These are phyloP conservation scores for Nasonia oneida DNA, from an alignment of 2,888 invertebrate genomes.

Conservation along the genomic window DNA sequence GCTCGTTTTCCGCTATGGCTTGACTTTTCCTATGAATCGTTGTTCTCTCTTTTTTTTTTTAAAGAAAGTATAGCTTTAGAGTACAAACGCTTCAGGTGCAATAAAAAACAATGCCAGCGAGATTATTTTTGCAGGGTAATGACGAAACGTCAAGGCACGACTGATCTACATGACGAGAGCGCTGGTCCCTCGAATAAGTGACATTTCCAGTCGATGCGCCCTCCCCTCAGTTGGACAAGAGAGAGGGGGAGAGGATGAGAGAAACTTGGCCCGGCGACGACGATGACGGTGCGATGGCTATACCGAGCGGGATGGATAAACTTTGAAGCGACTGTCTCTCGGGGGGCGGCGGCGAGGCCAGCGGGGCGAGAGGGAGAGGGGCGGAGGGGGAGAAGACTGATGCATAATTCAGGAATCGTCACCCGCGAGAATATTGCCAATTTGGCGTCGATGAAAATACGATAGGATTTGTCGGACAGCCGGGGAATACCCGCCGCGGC, in stretches of 20 bases:
- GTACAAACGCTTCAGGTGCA: no score
- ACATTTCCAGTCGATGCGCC: constrained; percentile 68
- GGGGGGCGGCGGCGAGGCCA: constrained; percentile 58
- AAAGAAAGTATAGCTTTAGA: no score
- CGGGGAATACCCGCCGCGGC: constrained; percentile 67
- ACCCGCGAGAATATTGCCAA: constrained; percentile 79
- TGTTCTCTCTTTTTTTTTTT: neutral
- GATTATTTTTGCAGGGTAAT: neutral
- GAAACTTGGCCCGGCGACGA: neutral
- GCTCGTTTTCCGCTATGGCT: constrained; percentile 5
- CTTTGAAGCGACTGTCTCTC: constrained; percentile 78
- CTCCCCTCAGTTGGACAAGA: constrained; percentile 29
- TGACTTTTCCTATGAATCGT: constrained; percentile 20
- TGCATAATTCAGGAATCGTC: constrained; percentile 80
- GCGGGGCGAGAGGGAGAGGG: neutral
- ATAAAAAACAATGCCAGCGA: neutral
- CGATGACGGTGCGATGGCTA: constrained; percentile 4
- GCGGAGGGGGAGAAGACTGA: constrained; percentile 66
- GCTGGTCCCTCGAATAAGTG: constrained; percentile 69
- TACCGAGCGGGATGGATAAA: constrained; percentile 73
- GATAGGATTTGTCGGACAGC: constrained; percentile 77
- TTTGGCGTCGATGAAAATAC: constrained; percentile 79
- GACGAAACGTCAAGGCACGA: neutral
- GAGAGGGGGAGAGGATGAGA: constrained; percentile 1
- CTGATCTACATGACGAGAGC: neutral